A percentile compares a stretch with the other conserved stretches of the same genome.
These are phyloP conservation scores for Porites lobata DNA, from an alignment of 92 coral and sea anemone genomes.

Conservation along the genomic window DNA sequence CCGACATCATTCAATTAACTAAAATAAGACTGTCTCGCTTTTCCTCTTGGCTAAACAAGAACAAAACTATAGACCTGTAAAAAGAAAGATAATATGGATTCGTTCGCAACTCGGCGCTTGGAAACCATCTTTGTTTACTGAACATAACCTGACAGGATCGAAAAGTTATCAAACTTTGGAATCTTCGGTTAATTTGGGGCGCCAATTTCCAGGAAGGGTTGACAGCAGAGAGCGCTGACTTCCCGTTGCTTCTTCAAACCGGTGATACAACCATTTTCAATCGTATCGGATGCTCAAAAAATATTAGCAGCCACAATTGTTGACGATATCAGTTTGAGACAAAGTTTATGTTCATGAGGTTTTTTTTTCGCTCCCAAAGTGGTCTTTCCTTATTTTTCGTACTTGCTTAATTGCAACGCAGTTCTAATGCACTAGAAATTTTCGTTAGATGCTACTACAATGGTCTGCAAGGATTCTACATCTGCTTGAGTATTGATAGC, in stretches of 20 bases:
- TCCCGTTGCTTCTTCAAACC: not conserved
- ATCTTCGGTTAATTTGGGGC: conserved; percentile 7
- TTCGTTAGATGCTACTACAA: not conserved
- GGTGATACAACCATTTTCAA: not conserved
- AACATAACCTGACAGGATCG: not conserved
- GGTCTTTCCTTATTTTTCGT: not conserved
- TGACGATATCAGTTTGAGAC: not conserved
- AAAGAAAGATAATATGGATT: not conserved
- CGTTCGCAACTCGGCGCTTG: not conserved
- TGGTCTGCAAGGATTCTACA: conserved; percentile 20
- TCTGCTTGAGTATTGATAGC: conserved; percentile 38
- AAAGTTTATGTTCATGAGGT: not conserved
- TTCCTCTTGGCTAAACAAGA: conserved; percentile 45
- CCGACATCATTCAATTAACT: conserved; percentile 8
- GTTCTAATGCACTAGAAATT: conserved; percentile 15
- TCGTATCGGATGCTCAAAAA: conserved; percentile 15
- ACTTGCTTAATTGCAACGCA: not conserved
- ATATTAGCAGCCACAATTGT: not conserved
- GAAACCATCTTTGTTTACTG: conserved; percentile 9
- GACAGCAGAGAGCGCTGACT: not conserved
- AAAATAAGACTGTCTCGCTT: conserved; percentile 6
- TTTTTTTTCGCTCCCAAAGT: not conserved
- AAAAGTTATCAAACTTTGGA: conserved; percentile 11
- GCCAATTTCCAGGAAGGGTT: conserved; percentile 41
- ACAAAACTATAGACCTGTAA: conserved; percentile 10